Evolutionary conservation across 2,888 invertebrate genomes (phyloP).

Genomic region (Agrotis clavis): DNA sequence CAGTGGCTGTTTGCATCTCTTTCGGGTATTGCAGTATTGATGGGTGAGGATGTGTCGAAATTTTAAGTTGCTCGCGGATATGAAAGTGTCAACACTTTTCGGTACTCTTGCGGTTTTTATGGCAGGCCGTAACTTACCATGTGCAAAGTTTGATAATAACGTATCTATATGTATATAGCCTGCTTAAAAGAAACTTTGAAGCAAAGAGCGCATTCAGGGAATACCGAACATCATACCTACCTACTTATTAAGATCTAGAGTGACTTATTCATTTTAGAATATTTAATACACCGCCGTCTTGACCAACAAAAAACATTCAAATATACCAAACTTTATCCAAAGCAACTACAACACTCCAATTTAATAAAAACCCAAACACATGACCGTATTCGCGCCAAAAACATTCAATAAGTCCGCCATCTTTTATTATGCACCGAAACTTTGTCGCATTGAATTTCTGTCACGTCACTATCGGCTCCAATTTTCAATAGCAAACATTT

Average conservation of each 20-base stretch:
- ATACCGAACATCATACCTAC: not conserved
- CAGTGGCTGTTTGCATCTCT: constrained; percentile 72
- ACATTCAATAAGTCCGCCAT: constrained; percentile 71
- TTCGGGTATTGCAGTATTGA: constrained; percentile 55
- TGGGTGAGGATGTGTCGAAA: constrained; percentile 26
- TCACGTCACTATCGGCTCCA: constrained; percentile 87
- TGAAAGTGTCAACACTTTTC: constrained; percentile 21
- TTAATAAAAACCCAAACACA: constrained; percentile 32
- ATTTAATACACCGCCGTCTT: not conserved
- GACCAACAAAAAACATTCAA: not conserved
- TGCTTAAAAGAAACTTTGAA: not conserved
- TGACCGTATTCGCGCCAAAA: constrained; percentile 55
- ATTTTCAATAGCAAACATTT: constrained; percentile 91
- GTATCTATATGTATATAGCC: not conserved
- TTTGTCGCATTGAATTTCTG: constrained; percentile 84
- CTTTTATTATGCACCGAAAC: constrained; percentile 79
- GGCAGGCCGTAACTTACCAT: not conserved
- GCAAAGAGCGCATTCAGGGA: too few species aligned
- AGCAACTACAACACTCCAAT: constrained; percentile 15
- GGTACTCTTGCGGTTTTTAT: constrained; percentile 5
- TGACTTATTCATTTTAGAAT: too few species aligned
- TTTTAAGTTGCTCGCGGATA: constrained; percentile 14
- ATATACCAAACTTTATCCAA: constrained; percentile 5
- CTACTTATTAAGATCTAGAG: not conserved
- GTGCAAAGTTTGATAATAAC: not conserved